These are phyloP conservation scores for Zaprionus africanus DNA, from an alignment of 1,140 invertebrate species.

Conservation along the genomic window DNA sequence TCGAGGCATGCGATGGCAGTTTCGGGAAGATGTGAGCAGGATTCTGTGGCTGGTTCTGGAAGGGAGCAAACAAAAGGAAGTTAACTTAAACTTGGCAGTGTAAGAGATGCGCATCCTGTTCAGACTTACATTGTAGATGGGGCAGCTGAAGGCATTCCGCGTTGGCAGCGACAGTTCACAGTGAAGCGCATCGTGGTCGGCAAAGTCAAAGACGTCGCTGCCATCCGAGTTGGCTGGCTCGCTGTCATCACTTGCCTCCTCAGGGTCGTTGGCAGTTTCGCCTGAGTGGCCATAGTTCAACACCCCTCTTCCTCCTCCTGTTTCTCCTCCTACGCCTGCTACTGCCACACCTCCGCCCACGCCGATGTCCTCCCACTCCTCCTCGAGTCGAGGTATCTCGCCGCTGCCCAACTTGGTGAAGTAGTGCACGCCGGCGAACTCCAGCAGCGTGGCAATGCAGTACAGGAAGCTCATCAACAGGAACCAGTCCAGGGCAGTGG, in stretches of 20 bases:
- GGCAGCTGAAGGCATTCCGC: constrained; percentile 86
- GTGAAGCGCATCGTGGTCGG: constrained; percentile 54
- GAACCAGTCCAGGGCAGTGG: constrained; percentile 96
- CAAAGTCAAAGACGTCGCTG: constrained; percentile 58
- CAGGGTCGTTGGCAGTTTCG: constrained; percentile 33
- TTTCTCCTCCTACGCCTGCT: neutral
- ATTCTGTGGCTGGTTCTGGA: constrained; percentile 77
- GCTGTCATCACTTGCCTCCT: constrained; percentile 51
- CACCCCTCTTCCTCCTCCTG: neutral
- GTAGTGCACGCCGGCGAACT: constrained; percentile 97
- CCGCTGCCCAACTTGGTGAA: constrained; percentile 96
- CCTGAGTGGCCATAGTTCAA: constrained; percentile 5
- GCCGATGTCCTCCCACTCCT: constrained; percentile 89
- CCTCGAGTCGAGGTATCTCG: constrained; percentile 91
- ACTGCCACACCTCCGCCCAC: neutral
- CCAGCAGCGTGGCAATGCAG: constrained; percentile 95
- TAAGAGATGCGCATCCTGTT: too few relatives aligned
- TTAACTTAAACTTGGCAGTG: too few relatives aligned
- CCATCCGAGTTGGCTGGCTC: constrained; percentile 56
- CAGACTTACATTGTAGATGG: constrained; percentile 86
- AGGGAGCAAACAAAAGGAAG: neutral
- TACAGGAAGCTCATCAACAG: constrained; percentile 97
- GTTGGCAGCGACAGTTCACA: constrained; percentile 51
- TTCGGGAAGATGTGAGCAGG: constrained; percentile 79
- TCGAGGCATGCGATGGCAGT: constrained; percentile 83